A percentile compares a stretch with the other conserved stretches of the same genome.
Conservation (phyloP, 2,888 invertebrate genomes). For the Scaptomyza caliginosa region DNA sequence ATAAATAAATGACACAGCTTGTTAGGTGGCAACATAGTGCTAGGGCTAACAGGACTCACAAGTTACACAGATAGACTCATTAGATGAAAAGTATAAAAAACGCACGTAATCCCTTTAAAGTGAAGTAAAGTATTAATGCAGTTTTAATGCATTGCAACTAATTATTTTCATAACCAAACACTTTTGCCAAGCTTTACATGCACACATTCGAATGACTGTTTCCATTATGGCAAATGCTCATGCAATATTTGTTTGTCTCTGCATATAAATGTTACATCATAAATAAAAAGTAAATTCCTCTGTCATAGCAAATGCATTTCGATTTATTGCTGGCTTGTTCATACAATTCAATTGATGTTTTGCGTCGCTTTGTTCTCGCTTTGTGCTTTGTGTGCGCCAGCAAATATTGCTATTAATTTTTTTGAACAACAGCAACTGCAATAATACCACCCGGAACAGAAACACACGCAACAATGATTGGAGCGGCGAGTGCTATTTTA, state of each 20-base stretch:
- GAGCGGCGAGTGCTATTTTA: conserved; percentile 1
- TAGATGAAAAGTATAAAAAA: too few species aligned
- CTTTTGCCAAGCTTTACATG: not conserved
- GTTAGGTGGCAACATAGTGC: conserved; percentile 56
- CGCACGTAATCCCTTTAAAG: conserved; percentile 13
- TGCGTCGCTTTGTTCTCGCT: conserved; percentile 38
- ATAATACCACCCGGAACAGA: conserved; percentile 5
- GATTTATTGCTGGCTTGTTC: conserved; percentile 56
- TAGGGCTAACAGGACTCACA: conserved; percentile 64
- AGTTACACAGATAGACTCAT: conserved; percentile 55
- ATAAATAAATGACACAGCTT: conserved; percentile 71
- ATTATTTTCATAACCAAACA: conserved; percentile 1
- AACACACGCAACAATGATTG: not conserved
- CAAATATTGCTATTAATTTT: conserved; percentile 68
- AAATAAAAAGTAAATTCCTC: conserved; percentile 62
- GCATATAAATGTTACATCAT: conserved; percentile 47
- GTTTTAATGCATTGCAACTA: conserved; percentile 18
- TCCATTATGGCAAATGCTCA: conserved; percentile 24
- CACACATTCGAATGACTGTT: too few species aligned
- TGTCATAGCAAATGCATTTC: conserved; percentile 25
- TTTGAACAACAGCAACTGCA: conserved; percentile 34
- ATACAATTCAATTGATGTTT: conserved; percentile 60
- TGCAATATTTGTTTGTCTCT: conserved; percentile 29
- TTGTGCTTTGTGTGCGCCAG: not conserved
- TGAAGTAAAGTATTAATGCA: not conserved